Evolutionary conservation across 1,140 invertebrate genomes (phyloP).

Genomic region (Cherax quadricarinatus): DNA sequence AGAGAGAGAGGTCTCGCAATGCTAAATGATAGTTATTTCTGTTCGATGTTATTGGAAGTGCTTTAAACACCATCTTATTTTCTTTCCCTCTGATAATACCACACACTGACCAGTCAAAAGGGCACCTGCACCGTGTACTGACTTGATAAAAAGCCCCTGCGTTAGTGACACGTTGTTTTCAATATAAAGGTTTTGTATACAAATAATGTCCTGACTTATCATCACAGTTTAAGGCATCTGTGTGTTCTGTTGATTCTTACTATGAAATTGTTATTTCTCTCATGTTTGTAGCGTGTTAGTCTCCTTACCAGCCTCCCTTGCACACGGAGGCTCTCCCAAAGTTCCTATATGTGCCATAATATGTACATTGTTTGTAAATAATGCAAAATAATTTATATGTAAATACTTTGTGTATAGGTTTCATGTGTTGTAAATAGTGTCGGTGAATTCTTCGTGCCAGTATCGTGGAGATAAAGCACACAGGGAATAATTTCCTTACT

Average conservation of each 20-base stretch:
- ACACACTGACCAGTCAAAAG: too few relatives aligned
- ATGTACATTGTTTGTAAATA: slow-evolving; percentile 66
- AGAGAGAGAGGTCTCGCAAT: too few relatives aligned
- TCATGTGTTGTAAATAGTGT: slow-evolving; percentile 1
- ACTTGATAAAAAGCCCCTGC: too few relatives aligned
- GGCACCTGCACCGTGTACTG: too few relatives aligned
- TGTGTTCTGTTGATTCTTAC: neutral
- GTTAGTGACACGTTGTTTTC: too few relatives aligned
- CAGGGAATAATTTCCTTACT: slow-evolving; percentile 22
- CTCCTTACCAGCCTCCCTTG: neutral
- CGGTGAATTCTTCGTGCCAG: slow-evolving; percentile 42
- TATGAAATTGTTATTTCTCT: neutral
- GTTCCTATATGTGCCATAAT: slow-evolving; percentile 71
- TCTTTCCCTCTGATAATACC: too few relatives aligned
- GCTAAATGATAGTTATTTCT: too few relatives aligned
- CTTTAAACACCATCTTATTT: too few relatives aligned
- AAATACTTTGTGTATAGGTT: slow-evolving; percentile 61
- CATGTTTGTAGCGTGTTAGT: neutral
- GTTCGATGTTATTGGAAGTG: too few relatives aligned
- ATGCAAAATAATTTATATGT: slow-evolving; percentile 67
- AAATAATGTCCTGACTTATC: too few relatives aligned
- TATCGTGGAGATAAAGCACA: slow-evolving; percentile 12
- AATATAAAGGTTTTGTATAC: too few relatives aligned
- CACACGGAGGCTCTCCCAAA: slow-evolving; percentile 45
- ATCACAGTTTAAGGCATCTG: too few relatives aligned